phyloP scores from a whole-genome alignment of 2,113 vertebrate species.

The Drymodes brunneopygia region DNA sequence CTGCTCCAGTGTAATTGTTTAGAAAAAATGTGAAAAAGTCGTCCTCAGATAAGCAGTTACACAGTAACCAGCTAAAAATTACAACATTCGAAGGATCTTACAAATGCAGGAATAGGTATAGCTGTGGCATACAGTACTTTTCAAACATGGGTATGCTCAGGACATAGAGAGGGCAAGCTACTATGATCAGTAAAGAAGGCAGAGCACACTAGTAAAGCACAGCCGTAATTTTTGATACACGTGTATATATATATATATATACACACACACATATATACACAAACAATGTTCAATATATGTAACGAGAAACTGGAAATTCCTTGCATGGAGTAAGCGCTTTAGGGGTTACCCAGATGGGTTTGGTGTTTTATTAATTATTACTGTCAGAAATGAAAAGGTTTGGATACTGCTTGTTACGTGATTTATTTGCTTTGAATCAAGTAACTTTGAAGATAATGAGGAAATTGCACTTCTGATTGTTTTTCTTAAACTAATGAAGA shows the following conservation, averaged over 20 bases:
- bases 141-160: background rate
- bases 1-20: background rate
- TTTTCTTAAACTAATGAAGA: background rate
- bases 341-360: background rate
- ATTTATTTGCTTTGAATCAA: background rate
- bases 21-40: background rate
- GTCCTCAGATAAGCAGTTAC: background rate
- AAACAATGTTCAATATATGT: background rate
- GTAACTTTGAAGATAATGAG: background rate
- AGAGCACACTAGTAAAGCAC: background rate
- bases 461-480: background rate
- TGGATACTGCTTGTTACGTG: background rate
- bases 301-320: background rate
- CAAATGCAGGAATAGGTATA: background rate
- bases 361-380: background rate
- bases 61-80: background rate
- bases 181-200: background rate
- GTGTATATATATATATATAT: too few species aligned
- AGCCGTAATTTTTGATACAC: background rate
- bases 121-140: background rate
- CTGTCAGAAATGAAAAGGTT: background rate
- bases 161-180: background rate
- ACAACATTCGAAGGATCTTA: background rate
- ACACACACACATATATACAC: too few species aligned
- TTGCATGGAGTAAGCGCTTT: background rate